Conservation (phyloP, 2,797 vertebrate genomes). For the Intellagama lesueurii region DNA sequence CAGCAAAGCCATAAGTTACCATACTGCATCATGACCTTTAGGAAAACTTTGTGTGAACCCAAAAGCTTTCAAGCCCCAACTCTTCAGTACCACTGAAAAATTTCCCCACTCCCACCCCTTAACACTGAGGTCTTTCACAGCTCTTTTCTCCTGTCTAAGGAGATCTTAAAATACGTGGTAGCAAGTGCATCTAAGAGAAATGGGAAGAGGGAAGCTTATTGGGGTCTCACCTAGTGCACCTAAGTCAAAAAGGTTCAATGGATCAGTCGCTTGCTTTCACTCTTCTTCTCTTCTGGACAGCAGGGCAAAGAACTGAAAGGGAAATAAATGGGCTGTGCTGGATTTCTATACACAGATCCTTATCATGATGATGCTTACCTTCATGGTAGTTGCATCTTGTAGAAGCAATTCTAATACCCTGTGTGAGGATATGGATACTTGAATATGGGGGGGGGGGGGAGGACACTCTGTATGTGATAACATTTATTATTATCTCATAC, state of each 20-base stretch:
- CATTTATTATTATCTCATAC: background rate
- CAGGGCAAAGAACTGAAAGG: background rate
- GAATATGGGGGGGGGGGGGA: background rate
- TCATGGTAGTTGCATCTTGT: background rate
- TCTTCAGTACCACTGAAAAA: constrained; percentile 55
- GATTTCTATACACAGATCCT: background rate
- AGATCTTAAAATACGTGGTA: background rate
- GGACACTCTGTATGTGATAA: background rate
- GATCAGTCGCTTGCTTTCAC: no score
- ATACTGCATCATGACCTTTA: constrained; percentile 76
- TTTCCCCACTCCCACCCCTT: constrained; percentile 49
- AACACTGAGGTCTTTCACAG: constrained; percentile 20
- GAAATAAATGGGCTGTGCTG: background rate
- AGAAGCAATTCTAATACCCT: background rate
- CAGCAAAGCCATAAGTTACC: constrained; percentile 76
- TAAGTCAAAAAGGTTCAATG: background rate
- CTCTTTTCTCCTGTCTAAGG: background rate
- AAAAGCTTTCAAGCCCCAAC: constrained; percentile 48
- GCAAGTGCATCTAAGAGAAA: background rate
- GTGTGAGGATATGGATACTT: background rate
- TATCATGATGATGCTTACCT: background rate
- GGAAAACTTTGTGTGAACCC: constrained; percentile 72
- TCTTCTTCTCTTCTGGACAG: background rate
- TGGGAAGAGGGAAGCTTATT: background rate
- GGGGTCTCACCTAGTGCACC: background rate